These are phyloP conservation scores for Melieria crassipennis DNA, from an alignment of 2,888 invertebrate genomes.

Conservation along the genomic window DNA sequence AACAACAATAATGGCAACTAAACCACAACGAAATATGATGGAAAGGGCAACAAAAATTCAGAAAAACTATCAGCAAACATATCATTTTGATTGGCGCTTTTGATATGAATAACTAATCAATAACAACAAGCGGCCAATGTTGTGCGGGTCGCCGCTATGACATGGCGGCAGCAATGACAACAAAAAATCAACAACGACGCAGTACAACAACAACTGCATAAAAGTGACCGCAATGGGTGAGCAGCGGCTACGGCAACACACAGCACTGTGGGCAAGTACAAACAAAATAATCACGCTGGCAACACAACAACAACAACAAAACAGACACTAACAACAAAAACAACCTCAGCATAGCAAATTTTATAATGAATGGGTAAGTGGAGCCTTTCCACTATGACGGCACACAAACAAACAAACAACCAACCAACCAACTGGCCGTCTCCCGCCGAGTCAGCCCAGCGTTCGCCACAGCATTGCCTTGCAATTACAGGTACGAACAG, in stretches of 20 bases:
- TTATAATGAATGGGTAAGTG: slow-evolving; percentile 20
- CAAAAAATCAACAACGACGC: not conserved
- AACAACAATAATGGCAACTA: no score
- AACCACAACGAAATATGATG: no score
- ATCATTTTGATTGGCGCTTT: slow-evolving; percentile 26
- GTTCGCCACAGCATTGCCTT: no score
- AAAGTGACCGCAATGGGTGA: no score
- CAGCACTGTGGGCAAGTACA: no score
- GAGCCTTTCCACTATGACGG: slow-evolving; percentile 9
- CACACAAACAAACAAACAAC: no score
- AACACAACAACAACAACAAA: slow-evolving; percentile 16
- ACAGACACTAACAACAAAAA: not conserved
- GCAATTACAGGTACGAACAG: no score
- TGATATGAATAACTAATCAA: slow-evolving; percentile 15
- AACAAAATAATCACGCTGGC: not conserved
- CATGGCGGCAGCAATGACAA: slow-evolving; percentile 9
- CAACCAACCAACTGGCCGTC: no score
- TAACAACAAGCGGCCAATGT: slow-evolving; percentile 14
- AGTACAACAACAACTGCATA: not conserved
- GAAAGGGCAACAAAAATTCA: no score
- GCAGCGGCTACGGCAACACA: no score
- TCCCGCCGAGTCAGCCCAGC: no score
- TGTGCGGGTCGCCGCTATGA: slow-evolving; percentile 8
- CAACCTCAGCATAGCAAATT: slow-evolving; percentile 1
- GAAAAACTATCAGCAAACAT: not conserved